Base-by-base conservation (phyloP, 2,113 vertebrate genomes). In the Cyprinodon variegatus region DNA sequence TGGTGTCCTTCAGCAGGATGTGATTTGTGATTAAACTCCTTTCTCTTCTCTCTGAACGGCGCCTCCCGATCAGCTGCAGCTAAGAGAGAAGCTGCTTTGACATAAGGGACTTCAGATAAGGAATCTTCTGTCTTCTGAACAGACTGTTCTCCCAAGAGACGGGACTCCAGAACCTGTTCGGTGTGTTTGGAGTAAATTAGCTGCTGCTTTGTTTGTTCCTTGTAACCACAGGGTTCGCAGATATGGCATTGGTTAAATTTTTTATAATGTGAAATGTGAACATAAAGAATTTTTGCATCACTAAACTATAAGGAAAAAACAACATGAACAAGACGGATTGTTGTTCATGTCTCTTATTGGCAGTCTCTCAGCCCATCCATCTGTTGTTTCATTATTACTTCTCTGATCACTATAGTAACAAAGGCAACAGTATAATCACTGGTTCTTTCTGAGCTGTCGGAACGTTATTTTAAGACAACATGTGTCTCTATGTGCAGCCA, bases 1-100 rank as follows among this genome's bases (percentile, higher is more conserved):
- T 14, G 66, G 69, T 69, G 69, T 85, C 86, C 75, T n/a, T 81
- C 81, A 71, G 68, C n/a, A 1, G 69, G 66, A 79, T 62, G 71
- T 62, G 78, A 76, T 65, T 45, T 71, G 62, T 81, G 75, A 83
- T 81, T 63, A 83, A 61, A 63, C 64, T 60, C 9, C 1, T 29
- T 53, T 79, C 59, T 77, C 60, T 22, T 63, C 62, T 69, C 39
- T 37, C 5, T 0, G 68, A 74, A n/a, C 22, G 4, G 22, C 0
- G 53, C 39, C 76, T 77, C 45, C 67, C 66, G 77, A 75, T 67
- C 76, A 57, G 57, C 17, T 36, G 66, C 76, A 45, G 74, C 66
- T 64, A 39, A 72, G 61, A 71, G 73, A 46, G 9, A 71, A 74
- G 50, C 66, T 22, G 13, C 66, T 38, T 63, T 11, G 65, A 82